These are phyloP conservation scores for Rhorus exstirpatorius DNA, from an alignment of 2,888 invertebrate genomes.

Conservation along the genomic window DNA sequence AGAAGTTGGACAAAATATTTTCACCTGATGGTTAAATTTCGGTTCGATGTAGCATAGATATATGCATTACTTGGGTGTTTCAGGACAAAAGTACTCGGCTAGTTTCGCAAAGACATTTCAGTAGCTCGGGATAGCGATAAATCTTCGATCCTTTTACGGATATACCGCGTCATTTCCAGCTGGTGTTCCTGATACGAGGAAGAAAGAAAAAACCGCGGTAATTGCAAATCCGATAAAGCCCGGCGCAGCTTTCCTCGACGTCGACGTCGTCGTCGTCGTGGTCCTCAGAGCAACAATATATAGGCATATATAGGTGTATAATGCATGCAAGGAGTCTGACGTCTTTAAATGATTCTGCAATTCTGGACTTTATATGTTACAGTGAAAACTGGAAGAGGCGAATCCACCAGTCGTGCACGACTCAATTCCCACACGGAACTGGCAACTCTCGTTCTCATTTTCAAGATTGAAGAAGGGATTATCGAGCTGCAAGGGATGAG, in stretches of 20 bases:
- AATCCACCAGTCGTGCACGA: conserved; percentile 22
- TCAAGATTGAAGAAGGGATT: conserved; percentile 42
- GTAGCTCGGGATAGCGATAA: conserved; percentile 29
- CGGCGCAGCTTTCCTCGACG: conserved; percentile 27
- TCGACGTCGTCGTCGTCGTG: conserved; percentile 21
- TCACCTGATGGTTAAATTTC: background rate
- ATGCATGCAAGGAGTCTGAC: conserved; percentile 2
- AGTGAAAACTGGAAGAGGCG: background rate
- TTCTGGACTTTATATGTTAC: background rate
- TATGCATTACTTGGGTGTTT: background rate
- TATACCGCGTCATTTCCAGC: conserved; percentile 57
- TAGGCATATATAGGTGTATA: conserved; percentile 25
- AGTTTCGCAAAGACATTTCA: conserved; percentile 40
- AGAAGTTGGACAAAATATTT: background rate
- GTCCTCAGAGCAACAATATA: background rate
- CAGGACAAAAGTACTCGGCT: conserved; percentile 4
- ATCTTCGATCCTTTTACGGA: conserved; percentile 47
- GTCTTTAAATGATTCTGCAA: conserved; percentile 47
- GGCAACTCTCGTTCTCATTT: conserved; percentile 42
- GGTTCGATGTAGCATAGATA: background rate
- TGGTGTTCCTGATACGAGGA: conserved; percentile 47
- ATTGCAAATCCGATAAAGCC: conserved; percentile 67
- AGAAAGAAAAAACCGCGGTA: conserved; percentile 55
- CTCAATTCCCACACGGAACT: conserved; percentile 21
- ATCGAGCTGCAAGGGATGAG: background rate